Conservation (phyloP, 2,797 vertebrate genomes). For the Enteromius anoplus region DNA sequence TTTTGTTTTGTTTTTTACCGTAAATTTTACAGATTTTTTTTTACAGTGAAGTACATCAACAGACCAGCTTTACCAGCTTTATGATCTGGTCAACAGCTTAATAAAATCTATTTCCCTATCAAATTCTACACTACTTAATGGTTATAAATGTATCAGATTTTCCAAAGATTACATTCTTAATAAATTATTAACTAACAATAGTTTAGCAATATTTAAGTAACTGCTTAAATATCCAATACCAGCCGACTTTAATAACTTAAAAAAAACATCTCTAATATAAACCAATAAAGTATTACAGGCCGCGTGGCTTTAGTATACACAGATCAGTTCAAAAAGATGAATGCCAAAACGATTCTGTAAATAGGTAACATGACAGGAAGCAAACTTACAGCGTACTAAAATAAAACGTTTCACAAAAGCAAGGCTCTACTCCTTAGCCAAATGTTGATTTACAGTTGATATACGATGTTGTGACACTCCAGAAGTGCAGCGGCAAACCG, state of each 20-base stretch:
- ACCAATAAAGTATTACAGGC: neutral
- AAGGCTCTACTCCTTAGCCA: neutral
- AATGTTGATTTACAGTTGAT: constrained; percentile 19
- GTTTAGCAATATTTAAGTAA: neutral
- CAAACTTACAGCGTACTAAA: neutral
- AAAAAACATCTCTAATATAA: neutral
- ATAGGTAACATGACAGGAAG: neutral
- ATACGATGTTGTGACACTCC: constrained; percentile 16
- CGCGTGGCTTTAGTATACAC: neutral
- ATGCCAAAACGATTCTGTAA: neutral
- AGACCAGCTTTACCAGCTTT: neutral
- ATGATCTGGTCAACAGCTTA: neutral
- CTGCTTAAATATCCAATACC: neutral
- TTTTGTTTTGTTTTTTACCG: no score
- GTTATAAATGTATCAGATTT: neutral
- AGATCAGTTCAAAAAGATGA: neutral
- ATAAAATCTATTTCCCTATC: neutral
- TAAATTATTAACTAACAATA: neutral
- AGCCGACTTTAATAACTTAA: neutral
- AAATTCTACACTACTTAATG: neutral
- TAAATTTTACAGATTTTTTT: no score
- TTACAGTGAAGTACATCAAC: no score
- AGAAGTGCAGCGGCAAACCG: neutral
- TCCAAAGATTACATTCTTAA: neutral
- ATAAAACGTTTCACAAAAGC: neutral